Evolutionary conservation across 2,113 vertebrate genomes (phyloP), one percentile per base, ranked within the genome.

Genomic region (Ophiodon elongatus): DNA sequence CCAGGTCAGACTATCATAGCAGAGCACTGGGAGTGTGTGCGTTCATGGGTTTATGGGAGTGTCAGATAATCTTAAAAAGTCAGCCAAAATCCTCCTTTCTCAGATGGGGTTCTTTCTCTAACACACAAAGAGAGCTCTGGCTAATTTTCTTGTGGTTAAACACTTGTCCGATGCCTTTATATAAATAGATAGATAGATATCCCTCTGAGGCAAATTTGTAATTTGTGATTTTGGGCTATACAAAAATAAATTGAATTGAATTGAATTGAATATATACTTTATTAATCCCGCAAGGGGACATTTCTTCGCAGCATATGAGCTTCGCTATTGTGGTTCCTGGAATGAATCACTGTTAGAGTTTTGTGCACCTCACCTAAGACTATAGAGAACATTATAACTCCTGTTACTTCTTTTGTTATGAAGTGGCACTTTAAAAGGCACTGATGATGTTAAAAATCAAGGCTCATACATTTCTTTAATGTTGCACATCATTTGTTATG

Each of bases 1-100:
- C 47, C 84, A 71, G 87, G 84, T 88, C 86, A 79, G 35, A 62
- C 47, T 80, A 68, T 85, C 79, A 39, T 39, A 73, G 76, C 77
- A 67, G 75, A 57, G 59, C 57, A 54, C n/a, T 23, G 50, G 60
- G 69, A 60, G 64, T 83, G n/a, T 80, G 72, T 62, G 71, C 62
- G 70, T 80, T 80, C 70, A 43, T 67, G 52, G 57, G 79, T 76
- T 91, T 68, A 81, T 56, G 50, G 25, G 65, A 63, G 70, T 64
- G 35, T 73, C 8, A 76, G 84, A 86, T 78, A 52, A 54, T 80
- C 86, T 87, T 70, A 88, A 86, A 64, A 73, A 69, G 37, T 41
- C 6, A 73, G 15, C 56, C 31, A 37, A 57, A 66, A 67, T 19
- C 19, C 68, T 47, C 14, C 66, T 70, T 73, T 80, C 67, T 69